Percentiles rank a stretch among this genome's conserved stretches.
These are phyloP conservation scores for Leucozona laternaria DNA, from an alignment of 2,888 invertebrate species.

Conservation along the genomic window DNA sequence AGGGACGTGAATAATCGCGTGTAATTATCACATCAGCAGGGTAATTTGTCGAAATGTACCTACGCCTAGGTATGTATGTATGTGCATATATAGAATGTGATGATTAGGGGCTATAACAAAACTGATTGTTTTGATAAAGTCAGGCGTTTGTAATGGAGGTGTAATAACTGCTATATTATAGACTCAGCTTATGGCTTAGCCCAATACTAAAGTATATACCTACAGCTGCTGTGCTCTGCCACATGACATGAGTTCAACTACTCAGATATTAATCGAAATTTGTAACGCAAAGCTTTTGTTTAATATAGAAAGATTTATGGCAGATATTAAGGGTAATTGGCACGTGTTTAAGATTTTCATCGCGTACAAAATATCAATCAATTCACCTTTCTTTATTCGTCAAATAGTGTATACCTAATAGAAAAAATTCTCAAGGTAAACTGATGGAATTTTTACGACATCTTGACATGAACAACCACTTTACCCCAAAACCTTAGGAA, in stretches of 20 bases:
- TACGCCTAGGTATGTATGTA: background rate
- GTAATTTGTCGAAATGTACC: constrained; percentile 69
- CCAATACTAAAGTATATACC: background rate
- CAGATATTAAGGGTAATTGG: constrained; percentile 14
- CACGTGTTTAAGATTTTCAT: constrained; percentile 22
- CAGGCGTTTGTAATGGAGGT: background rate
- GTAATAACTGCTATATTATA: background rate
- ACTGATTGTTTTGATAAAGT: constrained; percentile 67
- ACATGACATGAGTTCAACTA: constrained; percentile 40
- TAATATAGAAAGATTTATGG: background rate
- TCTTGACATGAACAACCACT: background rate
- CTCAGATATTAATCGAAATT: constrained; percentile 38
- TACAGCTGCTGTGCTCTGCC: no score
- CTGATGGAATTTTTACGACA: background rate
- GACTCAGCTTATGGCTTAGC: background rate
- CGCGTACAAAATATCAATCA: background rate
- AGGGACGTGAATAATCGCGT: constrained; percentile 66
- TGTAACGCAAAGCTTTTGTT: constrained; percentile 43
- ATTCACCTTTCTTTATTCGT: background rate
- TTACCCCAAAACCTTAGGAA: no score
- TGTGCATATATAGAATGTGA: constrained; percentile 23
- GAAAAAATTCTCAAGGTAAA: background rate
- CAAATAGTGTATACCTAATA: background rate
- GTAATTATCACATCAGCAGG: constrained; percentile 75
- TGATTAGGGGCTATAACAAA: constrained; percentile 67